A percentile compares a stretch with the other conserved stretches of the same genome.
Conservation (phyloP, 92 coral and sea anemone genomes). For the Hydrozoanthus gracilis region DNA sequence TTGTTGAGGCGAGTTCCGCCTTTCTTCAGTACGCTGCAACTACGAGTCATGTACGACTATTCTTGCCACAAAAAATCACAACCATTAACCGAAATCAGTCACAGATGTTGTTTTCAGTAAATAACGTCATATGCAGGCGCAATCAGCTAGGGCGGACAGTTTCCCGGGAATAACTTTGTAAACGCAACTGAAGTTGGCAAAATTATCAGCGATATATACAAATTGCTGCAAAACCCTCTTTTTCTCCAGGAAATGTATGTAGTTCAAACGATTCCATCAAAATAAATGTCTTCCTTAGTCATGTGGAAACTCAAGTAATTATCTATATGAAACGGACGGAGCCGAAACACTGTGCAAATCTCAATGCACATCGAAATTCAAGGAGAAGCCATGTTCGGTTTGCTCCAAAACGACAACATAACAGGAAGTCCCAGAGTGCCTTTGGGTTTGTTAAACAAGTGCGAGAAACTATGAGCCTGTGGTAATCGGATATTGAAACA, state of each 20-base stretch:
- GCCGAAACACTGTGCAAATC: not conserved
- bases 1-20: not conserved
- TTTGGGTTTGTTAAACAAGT: not conserved
- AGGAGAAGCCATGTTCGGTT: not conserved
- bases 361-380: not conserved
- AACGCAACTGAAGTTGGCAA: not conserved
- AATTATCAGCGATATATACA: not conserved
- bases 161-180: not conserved
- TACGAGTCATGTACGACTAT: not conserved
- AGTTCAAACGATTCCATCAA: not conserved
- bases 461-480: not conserved
- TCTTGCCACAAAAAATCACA: not conserved
- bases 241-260: constrained; percentile 12
- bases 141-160: not conserved
- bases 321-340: not conserved
- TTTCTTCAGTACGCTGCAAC: not conserved
- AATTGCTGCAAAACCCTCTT: not conserved
- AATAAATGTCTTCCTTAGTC: not conserved
- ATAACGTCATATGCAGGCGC: not conserved
- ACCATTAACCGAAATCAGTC: not conserved
- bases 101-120: not conserved
- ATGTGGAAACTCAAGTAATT: not conserved
- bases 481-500: not conserved
- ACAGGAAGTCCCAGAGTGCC: constrained; percentile 38
- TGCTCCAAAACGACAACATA: constrained; percentile 8